A percentile compares a stretch with the other conserved stretches of the same genome.
phyloP scores from a whole-genome alignment of 2,797 vertebrate genomes.

The Taenioides sp. region DNA sequence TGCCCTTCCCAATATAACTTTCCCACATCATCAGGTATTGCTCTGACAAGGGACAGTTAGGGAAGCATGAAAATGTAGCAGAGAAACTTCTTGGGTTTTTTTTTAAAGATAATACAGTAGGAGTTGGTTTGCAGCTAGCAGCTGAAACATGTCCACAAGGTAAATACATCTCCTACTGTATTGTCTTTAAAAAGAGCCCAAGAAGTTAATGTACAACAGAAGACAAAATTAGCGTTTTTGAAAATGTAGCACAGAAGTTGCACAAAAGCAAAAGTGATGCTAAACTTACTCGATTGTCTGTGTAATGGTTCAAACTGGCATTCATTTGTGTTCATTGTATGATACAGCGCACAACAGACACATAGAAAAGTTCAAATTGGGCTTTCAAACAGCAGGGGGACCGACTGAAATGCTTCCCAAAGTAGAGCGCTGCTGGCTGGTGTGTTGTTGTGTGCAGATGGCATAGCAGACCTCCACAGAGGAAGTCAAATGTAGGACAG shows the following conservation, averaged over 20 bases:
- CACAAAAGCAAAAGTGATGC: background rate
- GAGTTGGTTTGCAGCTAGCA: too few species aligned
- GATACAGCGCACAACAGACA: conserved; percentile 35
- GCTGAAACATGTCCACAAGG: too few species aligned
- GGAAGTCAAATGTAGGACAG: conserved; percentile 18
- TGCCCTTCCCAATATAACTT: too few species aligned
- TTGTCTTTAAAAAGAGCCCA: too few species aligned
- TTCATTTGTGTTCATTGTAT: background rate
- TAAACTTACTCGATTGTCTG: conserved; percentile 1
- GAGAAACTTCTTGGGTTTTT: too few species aligned
- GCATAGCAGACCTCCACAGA: conserved; percentile 53
- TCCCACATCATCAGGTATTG: too few species aligned
- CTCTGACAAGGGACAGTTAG: too few species aligned
- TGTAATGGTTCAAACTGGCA: background rate
- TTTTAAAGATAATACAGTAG: too few species aligned
- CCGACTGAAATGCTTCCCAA: conserved; percentile 75
- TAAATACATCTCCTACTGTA: too few species aligned
- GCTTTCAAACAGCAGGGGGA: conserved; percentile 73
- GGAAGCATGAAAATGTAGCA: background rate
- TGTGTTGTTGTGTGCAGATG: conserved; percentile 61
- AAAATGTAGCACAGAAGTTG: background rate
- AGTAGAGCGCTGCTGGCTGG: conserved; percentile 56
- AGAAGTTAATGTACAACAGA: too few species aligned
- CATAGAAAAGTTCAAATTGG: conserved; percentile 68
- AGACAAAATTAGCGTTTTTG: too few species aligned